Base-by-base conservation (phyloP, 2,113 vertebrate species). In the Nannospalax galili region DNA sequence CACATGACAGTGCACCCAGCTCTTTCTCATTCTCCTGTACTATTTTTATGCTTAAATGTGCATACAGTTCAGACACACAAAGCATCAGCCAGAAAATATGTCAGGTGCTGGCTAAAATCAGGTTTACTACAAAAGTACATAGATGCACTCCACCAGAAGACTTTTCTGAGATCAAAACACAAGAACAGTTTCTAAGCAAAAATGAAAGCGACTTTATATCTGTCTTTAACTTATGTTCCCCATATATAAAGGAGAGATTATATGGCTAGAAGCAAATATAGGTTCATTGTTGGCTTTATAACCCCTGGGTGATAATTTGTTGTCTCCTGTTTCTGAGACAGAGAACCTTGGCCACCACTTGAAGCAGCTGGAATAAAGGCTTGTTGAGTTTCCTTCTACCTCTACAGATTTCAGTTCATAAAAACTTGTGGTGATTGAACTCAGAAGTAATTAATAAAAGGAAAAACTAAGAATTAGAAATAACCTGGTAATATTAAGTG, bases 401-500 rank as follows among this genome's bases (percentile, higher is more conserved):
- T 67, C 56, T 94, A 90, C 85, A 95, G 88, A 58, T 35, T 73
- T 65, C 80, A 67, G 12, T 40, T 77, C 20, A 77, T 37, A 84
- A 62, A 64, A 79, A 28, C 4, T 72, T 88, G 15, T 32, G 77
- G 24, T 52, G 11, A 52, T 93, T 26, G 85, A 87, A 86, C 16
- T 88, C 40, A 30, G 5, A 52, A 91, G 70, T 85, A 92, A 73
- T 93, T 96, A 82, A 78, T 78, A 87, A 84, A 78, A 28, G 10
- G 67, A 79, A 87, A 74, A 93, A 88, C 45, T 69, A 45, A 73
- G 73, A 81, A 73, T 88, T 42, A 82, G 73, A 94, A 94, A 86
- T 22, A 67, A 17, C 52, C 24, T 93, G 67, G 28, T 70, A 96
- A 69, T 92, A 90, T 62, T 74, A 96, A 95, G 58, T 95, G 11